Conservation (phyloP, 2,888 invertebrate species). For the Eucera pruinosa region DNA sequence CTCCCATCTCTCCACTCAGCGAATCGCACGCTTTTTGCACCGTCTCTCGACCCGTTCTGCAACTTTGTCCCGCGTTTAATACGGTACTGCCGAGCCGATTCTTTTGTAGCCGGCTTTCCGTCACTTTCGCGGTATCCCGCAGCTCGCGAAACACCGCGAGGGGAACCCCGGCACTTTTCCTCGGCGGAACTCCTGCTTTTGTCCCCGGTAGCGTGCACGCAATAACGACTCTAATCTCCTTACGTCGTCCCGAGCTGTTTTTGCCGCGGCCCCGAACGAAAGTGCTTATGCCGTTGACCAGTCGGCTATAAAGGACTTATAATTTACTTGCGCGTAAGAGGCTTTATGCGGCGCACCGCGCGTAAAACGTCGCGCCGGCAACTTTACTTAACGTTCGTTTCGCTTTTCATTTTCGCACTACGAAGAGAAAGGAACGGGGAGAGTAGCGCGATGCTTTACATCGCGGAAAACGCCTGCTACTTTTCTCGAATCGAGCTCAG, state of each 20-base stretch:
- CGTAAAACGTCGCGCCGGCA: constrained; percentile 70
- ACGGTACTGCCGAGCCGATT: constrained; percentile 49
- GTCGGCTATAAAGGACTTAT: constrained; percentile 74
- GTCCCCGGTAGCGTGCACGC: constrained; percentile 53
- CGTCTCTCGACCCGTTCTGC: constrained; percentile 38
- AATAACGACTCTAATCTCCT: constrained; percentile 77
- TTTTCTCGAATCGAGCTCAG: constrained; percentile 40
- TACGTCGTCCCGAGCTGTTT: constrained; percentile 71
- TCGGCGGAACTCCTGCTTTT: constrained; percentile 61
- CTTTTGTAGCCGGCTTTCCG: constrained; percentile 65
- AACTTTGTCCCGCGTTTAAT: constrained; percentile 55
- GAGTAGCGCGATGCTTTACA: constrained; percentile 60
- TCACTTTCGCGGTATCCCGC: constrained; percentile 59
- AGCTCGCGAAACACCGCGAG: not conserved
- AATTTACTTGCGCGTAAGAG: constrained; percentile 77
- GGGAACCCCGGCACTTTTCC: constrained; percentile 58
- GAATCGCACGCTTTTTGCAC: constrained; percentile 49
- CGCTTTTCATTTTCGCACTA: constrained; percentile 67
- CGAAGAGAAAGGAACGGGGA: not conserved
- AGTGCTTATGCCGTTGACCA: constrained; percentile 76
- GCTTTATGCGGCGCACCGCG: constrained; percentile 71
- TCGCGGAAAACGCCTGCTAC: constrained; percentile 56
- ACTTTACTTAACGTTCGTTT: constrained; percentile 70
- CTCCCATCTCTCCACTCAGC: constrained; percentile 5
- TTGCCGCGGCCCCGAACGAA: constrained; percentile 68